These are phyloP conservation scores for Protophormia terraenovae DNA, from an alignment of 2,888 invertebrate species.

Conservation along the genomic window DNA sequence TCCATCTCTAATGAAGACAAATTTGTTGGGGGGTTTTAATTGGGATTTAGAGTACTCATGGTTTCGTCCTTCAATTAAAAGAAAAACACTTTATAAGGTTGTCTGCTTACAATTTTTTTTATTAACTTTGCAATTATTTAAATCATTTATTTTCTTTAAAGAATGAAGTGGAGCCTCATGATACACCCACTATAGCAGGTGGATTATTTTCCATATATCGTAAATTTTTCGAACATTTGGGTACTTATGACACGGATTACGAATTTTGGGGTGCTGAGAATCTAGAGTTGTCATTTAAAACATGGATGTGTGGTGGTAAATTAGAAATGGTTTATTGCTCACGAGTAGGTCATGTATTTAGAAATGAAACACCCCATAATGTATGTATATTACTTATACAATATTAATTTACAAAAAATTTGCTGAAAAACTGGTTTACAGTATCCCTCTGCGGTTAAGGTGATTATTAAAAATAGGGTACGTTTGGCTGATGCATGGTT, in stretches of 20 bases:
- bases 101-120: background rate
- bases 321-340: slow-evolving; percentile 99
- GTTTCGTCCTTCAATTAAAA: background rate
- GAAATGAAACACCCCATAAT: slow-evolving; percentile 98
- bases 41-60: slow-evolving; percentile 91
- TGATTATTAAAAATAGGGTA: slow-evolving; percentile 97
- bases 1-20: slow-evolving; percentile 91
- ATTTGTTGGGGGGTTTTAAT: slow-evolving; percentile 92
- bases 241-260: slow-evolving; percentile 99
- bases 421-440: slow-evolving; percentile 64
- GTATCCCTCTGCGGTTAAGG: slow-evolving; percentile 96
- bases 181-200: slow-evolving; percentile 99
- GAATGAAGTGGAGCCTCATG: slow-evolving; percentile 90
- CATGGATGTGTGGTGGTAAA: slow-evolving; percentile 99
- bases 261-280: slow-evolving; percentile 99
- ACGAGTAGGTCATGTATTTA: slow-evolving; percentile 99
- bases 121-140: too few relatives aligned
- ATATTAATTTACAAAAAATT: background rate
- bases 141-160: background rate
- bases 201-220: slow-evolving; percentile 98
- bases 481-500: slow-evolving; percentile 97
- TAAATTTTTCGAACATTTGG: slow-evolving; percentile 95
- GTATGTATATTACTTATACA: slow-evolving; percentile 70
- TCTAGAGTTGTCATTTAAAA: slow-evolving; percentile 98
- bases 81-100: background rate